These are phyloP conservation scores for Metaphire vulgaris DNA, from an alignment of 1,140 invertebrate species.

Conservation along the genomic window DNA sequence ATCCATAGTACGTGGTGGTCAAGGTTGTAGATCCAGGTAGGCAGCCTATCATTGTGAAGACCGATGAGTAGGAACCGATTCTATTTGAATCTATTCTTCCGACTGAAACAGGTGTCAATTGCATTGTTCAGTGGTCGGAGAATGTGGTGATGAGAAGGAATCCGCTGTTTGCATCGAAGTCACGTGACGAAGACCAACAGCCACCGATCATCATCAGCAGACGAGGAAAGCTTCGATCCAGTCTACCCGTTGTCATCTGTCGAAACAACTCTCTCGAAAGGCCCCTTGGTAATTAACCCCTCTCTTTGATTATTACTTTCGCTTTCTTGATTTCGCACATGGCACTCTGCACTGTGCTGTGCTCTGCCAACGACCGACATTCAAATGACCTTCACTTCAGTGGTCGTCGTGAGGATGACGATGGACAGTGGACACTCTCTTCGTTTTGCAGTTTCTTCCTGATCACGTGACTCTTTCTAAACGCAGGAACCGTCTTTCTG, in stretches of 20 bases:
- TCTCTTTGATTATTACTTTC: background rate
- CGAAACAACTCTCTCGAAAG: background rate
- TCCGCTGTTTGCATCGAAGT: too few species aligned
- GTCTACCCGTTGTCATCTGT: background rate
- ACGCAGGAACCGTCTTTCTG: constrained; percentile 82
- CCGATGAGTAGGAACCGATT: too few species aligned
- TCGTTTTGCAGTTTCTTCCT: background rate
- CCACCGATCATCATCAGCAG: background rate
- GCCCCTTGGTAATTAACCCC: background rate
- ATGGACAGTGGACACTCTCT: too few species aligned
- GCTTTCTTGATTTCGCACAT: background rate
- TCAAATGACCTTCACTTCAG: background rate
- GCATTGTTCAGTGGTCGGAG: background rate
- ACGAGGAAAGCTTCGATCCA: background rate
- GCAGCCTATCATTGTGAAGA: too few species aligned
- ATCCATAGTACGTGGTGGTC: too few species aligned
- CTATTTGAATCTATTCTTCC: background rate
- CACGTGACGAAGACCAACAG: background rate
- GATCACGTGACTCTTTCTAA: constrained; percentile 29
- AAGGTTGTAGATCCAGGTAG: too few species aligned
- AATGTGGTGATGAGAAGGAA: too few species aligned
- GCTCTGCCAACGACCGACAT: background rate
- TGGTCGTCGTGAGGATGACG: background rate
- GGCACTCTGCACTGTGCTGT: background rate
- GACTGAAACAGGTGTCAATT: background rate